A percentile compares a stretch with the other conserved stretches of the same genome.
phyloP scores from a whole-genome alignment of 2,113 vertebrate species.

The Saccopteryx leptura region DNA sequence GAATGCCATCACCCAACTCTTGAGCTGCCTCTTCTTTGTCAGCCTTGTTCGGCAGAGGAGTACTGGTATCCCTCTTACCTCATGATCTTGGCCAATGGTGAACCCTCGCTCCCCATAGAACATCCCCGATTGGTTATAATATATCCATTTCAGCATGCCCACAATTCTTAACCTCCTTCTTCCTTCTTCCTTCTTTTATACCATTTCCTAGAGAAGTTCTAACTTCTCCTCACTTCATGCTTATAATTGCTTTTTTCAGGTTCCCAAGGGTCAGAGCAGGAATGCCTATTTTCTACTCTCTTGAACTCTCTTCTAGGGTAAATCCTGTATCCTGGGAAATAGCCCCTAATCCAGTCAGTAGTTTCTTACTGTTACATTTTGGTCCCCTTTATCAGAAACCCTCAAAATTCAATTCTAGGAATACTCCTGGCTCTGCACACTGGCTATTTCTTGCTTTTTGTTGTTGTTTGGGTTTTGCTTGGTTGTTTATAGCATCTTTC shows the following conservation, averaged over 20 bases:
- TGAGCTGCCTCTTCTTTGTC: background rate
- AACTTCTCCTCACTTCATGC: rapidly evolving
- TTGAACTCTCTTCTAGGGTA: background rate
- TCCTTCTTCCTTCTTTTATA: background rate
- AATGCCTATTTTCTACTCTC: background rate
- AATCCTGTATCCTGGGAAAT: background rate
- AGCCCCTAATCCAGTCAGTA: background rate
- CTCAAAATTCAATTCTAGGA: background rate
- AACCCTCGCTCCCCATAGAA: background rate
- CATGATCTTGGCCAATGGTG: background rate
- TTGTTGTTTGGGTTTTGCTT: background rate
- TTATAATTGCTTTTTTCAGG: background rate
- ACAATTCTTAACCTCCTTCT: background rate
- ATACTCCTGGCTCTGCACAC: too few species aligned
- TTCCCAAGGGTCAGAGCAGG: background rate
- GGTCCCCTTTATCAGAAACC: background rate
- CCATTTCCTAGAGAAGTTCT: rapidly evolving
- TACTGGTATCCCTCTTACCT: background rate
- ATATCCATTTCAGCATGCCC: background rate
- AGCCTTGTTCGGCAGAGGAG: background rate
- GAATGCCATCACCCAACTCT: background rate
- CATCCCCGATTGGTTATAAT: background rate
- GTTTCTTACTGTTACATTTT: background rate
- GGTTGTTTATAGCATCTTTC: background rate
- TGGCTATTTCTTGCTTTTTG: background rate